These are phyloP conservation scores for Carabus problematicus DNA, from an alignment of 2,888 invertebrate species.

Conservation along the genomic window DNA sequence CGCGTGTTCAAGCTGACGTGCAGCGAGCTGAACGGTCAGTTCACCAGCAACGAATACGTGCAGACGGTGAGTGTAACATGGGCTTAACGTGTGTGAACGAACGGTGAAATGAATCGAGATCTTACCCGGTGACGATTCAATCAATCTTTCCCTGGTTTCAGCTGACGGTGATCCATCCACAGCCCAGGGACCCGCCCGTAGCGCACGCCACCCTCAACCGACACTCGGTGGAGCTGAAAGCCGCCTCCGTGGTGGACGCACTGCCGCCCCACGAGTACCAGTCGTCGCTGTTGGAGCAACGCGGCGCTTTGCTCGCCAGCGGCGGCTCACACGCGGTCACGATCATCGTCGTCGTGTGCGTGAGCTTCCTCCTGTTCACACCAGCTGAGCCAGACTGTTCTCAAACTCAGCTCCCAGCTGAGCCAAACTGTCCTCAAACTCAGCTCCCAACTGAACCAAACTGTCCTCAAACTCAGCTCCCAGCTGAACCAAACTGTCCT, in stretches of 20 bases:
- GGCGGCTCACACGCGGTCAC: slow-evolving; percentile 77
- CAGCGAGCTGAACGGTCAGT: slow-evolving; percentile 90
- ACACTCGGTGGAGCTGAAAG: slow-evolving; percentile 70
- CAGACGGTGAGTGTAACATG: slow-evolving; percentile 73
- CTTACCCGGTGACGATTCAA: too few species aligned
- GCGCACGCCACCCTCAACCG: slow-evolving; percentile 70
- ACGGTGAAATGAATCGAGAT: too few species aligned
- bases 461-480: too few species aligned
- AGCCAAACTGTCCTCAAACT: too few species aligned
- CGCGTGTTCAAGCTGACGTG: slow-evolving; percentile 95
- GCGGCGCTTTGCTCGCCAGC: slow-evolving; percentile 50
- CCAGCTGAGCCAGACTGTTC: too few species aligned
- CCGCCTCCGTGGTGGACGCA: slow-evolving; percentile 60
- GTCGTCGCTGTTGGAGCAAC: slow-evolving; percentile 47
- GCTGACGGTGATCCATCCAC: slow-evolving; percentile 90
- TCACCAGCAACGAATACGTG: slow-evolving; percentile 94
- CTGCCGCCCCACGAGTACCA: slow-evolving; percentile 55
- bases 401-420: too few species aligned
- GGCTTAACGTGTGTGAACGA: too few species aligned
- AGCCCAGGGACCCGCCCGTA: slow-evolving; percentile 61
- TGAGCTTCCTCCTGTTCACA: slow-evolving; percentile 83
- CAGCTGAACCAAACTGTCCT: too few species aligned
- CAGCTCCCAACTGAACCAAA: too few species aligned
- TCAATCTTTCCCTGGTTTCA: slow-evolving; percentile 53
- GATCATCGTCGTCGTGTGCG: slow-evolving; percentile 89